These are phyloP conservation scores for Periophthalmus magnuspinnatus DNA, from an alignment of 2,797 vertebrate species.

Conservation along the genomic window DNA sequence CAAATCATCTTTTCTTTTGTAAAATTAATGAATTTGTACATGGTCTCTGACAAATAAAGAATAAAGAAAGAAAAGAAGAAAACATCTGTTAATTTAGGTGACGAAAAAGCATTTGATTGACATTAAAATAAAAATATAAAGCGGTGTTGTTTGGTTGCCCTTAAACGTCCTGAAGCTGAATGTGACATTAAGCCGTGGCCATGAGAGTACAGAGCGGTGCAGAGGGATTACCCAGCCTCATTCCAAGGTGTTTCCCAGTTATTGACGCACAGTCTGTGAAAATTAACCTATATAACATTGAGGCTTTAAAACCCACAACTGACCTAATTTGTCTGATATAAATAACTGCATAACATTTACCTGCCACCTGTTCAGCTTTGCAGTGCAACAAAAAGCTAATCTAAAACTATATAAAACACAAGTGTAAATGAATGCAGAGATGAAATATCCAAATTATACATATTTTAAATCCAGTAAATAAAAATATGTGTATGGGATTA, in stretches of 20 bases:
- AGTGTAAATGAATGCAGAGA: background rate
- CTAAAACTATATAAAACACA: too few species aligned
- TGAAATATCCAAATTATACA: background rate
- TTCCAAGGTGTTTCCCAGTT: constrained; percentile 50
- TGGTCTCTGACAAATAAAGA: too few species aligned
- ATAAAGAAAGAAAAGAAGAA: too few species aligned
- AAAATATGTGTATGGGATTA: background rate
- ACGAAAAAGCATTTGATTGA: background rate
- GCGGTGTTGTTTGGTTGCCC: background rate
- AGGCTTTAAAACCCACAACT: constrained; percentile 28
- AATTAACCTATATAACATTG: constrained; percentile 21
- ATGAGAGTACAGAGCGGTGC: constrained; percentile 26
- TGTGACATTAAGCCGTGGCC: constrained; percentile 43
- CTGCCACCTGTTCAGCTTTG: too few species aligned
- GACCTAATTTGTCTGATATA: background rate
- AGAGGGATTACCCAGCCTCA: constrained; percentile 29
- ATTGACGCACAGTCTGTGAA: constrained; percentile 63
- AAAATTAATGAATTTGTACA: too few species aligned
- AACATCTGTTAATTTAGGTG: background rate
- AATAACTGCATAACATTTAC: background rate
- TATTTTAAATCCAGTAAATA: background rate
- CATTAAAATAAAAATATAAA: background rate
- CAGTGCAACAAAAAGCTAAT: too few species aligned
- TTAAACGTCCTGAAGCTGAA: constrained; percentile 11
- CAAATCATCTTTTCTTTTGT: too few species aligned